Conservation (phyloP, 1,140 invertebrate species). For the Anadara kagoshimensis region DNA sequence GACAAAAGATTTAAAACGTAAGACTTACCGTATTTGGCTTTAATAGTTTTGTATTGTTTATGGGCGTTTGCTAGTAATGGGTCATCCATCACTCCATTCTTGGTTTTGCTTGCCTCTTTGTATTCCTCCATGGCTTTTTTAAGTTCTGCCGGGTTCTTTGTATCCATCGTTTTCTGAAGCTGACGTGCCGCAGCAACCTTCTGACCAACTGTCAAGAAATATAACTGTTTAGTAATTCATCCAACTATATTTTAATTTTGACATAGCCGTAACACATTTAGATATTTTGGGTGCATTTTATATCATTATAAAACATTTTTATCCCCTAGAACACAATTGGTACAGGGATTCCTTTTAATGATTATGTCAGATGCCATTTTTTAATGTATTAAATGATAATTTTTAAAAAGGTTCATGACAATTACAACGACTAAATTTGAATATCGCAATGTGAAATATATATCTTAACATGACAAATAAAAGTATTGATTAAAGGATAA, state of each 20-base stretch:
- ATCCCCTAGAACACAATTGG: too few relatives aligned
- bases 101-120: not conserved
- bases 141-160: slow-evolving; percentile 9
- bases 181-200: slow-evolving; percentile 24
- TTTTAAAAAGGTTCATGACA: too few relatives aligned
- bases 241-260: not conserved
- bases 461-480: too few relatives aligned
- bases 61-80: slow-evolving; percentile 10
- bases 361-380: too few relatives aligned
- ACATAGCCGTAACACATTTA: too few relatives aligned
- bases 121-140: slow-evolving; percentile 25
- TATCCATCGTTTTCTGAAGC: slow-evolving; percentile 18
- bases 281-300: too few relatives aligned
- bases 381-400: too few relatives aligned
- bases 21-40: slow-evolving; percentile 31
- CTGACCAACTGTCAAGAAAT: slow-evolving; percentile 18
- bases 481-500: too few relatives aligned
- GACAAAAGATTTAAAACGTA: not conserved
- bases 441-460: too few relatives aligned
- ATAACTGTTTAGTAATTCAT: not conserved
- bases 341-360: too few relatives aligned
- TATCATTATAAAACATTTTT: too few relatives aligned
- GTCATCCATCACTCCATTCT: slow-evolving; percentile 12
- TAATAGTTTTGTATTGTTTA: slow-evolving; percentile 17
- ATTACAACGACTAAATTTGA: too few relatives aligned